phyloP scores from a whole-genome alignment of 2,797 vertebrate genomes.

The Carapus acus region DNA sequence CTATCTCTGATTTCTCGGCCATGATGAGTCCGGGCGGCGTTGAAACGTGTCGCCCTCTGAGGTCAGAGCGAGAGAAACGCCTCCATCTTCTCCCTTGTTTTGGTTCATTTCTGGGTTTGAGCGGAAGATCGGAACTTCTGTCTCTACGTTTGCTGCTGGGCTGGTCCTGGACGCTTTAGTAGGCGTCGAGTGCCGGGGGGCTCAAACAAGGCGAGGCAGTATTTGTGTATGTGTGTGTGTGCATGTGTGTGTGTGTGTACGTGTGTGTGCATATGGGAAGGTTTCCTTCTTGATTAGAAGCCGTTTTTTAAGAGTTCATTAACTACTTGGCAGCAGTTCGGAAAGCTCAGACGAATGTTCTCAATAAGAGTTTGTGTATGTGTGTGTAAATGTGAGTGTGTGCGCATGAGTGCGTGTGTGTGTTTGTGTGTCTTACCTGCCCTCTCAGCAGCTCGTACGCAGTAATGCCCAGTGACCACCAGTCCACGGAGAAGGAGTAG shows the following conservation, averaged over 20 bases:
- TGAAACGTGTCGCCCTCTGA: slow-evolving; percentile 20
- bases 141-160: slow-evolving; percentile 9
- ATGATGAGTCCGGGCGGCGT: slow-evolving; percentile 37
- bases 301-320: too few relatives aligned
- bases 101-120: slow-evolving; percentile 20
- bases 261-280: too few relatives aligned
- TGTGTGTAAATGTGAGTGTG: too few relatives aligned
- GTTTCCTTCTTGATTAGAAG: too few relatives aligned
- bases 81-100: slow-evolving; percentile 8
- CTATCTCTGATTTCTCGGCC: slow-evolving; percentile 20
- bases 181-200: slow-evolving; percentile 16
- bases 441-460: slow-evolving; percentile 91
- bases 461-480: slow-evolving; percentile 97
- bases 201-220: slow-evolving; percentile 5
- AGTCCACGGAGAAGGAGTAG: slow-evolving; percentile 94
- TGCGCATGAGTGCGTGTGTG: background rate
- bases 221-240: background rate
- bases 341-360: too few relatives aligned
- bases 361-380: too few relatives aligned
- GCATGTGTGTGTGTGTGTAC: background rate
- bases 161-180: slow-evolving; percentile 6
- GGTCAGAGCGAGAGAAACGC: slow-evolving; percentile 35
- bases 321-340: too few relatives aligned
- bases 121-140: background rate
- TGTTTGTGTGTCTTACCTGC: slow-evolving; percentile 72